Evolutionary conservation across 1,140 invertebrate species (phyloP), one percentile per base, ranked within the genome.

Genomic region (Pseudomyrmex concolor): DNA sequence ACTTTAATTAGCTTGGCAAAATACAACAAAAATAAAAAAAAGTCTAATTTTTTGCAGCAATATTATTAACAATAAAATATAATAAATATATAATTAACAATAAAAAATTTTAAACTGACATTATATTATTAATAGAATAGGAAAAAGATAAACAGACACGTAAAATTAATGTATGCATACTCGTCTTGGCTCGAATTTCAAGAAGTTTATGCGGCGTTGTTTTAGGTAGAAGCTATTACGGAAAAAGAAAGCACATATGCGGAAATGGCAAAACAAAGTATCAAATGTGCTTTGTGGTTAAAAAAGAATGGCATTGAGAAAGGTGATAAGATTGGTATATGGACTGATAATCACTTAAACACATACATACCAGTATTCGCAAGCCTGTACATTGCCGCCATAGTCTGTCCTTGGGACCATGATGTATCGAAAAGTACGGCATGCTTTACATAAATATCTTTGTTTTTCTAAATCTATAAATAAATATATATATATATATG

Each of bases 311-410:
- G 94, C 1, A 83, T 95, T 0, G 86, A 91, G 63, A 91, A 93
- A 5, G 92, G 91, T 0, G 95, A 95, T 54, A 89, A 94, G 0
- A 68, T 95, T 7, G 84, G 91, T 2, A 68, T 94, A 17, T 93
- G 93, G 2, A 93, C 94, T 2, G 89, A 89, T 48, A 95, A 95
- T 83, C 94, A 94, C 64, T 70, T 94, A 8, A 92, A 95, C 63
- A 89, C 94, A 13, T 91, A 92, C 51, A 91, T 95, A 66, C 94
- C 94, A 0, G 92, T 92, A 55, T 91, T 94, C 17, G 94, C 94
- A n/a, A 92, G 93, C 2, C 80, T 95, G 1, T 92, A 92, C 22
- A 91, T 94, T 17, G 94, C 95, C 17, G 91, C 88, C 13, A 68
- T 87, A 34, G 84, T 87, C 67, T 89, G 86, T 57, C 64, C 85